phyloP scores from a whole-genome alignment of 2,888 invertebrate genomes.

The Cephus nigrinus region DNA sequence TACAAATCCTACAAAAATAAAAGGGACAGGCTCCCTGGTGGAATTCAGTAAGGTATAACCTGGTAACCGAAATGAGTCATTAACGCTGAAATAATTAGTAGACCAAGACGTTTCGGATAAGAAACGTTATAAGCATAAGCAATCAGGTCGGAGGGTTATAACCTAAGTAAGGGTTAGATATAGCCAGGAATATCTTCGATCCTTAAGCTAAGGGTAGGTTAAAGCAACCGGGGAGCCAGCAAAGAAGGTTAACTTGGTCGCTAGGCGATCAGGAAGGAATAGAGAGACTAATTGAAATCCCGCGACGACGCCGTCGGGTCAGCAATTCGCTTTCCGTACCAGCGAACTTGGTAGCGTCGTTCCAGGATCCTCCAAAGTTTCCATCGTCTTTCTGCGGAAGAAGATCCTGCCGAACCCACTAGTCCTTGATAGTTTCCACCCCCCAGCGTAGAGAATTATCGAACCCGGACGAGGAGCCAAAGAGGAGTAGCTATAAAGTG shows the following conservation, averaged over 20 bases:
- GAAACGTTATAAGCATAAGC: not conserved
- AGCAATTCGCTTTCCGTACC: constrained; percentile 47
- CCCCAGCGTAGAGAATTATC: not conserved
- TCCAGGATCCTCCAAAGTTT: not conserved
- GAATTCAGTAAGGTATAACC: not conserved
- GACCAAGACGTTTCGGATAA: not conserved
- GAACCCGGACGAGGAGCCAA: not conserved
- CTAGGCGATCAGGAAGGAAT: constrained; percentile 36
- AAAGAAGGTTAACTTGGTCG: constrained; percentile 35
- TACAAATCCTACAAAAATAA: not conserved
- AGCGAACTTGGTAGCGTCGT: constrained; percentile 29
- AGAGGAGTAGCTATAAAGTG: not conserved
- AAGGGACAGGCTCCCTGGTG: not conserved
- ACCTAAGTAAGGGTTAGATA: not conserved
- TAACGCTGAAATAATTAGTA: not conserved
- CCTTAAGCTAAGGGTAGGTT: not conserved
- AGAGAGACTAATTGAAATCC: constrained; percentile 59
- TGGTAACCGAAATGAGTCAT: not conserved
- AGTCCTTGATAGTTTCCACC: not conserved
- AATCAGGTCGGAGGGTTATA: not conserved
- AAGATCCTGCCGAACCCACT: not conserved
- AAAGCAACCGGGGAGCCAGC: constrained; percentile 23
- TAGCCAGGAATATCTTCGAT: not conserved
- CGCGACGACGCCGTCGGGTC: constrained; percentile 53
- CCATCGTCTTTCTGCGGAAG: not conserved